phyloP scores from a whole-genome alignment of 2,113 vertebrate genomes.

The Melanocharis versteri region DNA sequence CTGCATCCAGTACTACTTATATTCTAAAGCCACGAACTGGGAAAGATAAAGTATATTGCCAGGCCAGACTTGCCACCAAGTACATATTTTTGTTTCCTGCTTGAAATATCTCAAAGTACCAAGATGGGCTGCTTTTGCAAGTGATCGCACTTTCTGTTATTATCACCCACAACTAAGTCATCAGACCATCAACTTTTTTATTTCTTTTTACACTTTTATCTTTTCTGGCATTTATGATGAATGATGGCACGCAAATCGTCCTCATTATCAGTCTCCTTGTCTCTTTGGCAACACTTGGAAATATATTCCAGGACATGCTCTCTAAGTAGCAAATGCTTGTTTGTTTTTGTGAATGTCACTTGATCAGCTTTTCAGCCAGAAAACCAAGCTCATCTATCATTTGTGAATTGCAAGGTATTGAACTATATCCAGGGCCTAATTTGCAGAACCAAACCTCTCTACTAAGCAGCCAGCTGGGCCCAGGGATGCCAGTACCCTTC shows the following conservation, averaged over 20 bases:
- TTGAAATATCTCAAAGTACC: neutral
- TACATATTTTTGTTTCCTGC: neutral
- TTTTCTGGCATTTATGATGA: neutral
- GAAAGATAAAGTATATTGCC: neutral
- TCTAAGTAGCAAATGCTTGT: neutral
- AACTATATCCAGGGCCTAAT: neutral
- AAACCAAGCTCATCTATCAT: neutral
- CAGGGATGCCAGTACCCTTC: neutral
- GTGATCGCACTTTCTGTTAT: neutral
- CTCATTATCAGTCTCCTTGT: slow-evolving; percentile 5
- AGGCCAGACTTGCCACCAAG: neutral
- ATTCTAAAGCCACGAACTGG: neutral
- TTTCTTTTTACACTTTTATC: neutral
- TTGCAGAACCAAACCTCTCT: neutral
- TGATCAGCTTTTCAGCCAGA: neutral
- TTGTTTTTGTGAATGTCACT: slow-evolving; percentile 8
- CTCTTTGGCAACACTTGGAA: neutral
- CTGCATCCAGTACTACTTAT: neutral
- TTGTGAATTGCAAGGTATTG: neutral
- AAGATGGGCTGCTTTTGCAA: neutral
- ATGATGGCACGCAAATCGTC: neutral
- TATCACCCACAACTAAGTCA: neutral
- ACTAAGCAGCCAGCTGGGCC: neutral
- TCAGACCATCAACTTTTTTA: neutral
- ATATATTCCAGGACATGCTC: neutral